Percentiles rank a stretch among this genome's conserved stretches.
Conservation (phyloP, 1,140 invertebrate species). For the Sycophaga agraensis region DNA sequence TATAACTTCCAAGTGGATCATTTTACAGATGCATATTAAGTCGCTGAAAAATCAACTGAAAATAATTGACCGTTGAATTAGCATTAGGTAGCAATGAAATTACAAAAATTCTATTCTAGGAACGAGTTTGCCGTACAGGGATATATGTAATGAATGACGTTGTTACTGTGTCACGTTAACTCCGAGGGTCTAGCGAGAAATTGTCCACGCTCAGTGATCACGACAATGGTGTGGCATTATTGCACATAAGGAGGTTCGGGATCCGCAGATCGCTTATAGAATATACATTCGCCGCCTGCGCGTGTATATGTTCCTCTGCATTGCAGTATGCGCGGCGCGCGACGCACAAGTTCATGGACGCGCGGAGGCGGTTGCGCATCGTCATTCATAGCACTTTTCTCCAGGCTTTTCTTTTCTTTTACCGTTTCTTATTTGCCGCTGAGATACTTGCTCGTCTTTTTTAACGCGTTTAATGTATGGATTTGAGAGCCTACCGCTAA, state of each 20-base stretch:
- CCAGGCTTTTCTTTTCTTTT: no score
- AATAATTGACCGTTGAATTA: conserved; percentile 7
- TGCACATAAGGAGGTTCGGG: not conserved
- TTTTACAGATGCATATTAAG: no score
- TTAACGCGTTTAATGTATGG: no score
- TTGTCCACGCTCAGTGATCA: conserved; percentile 33
- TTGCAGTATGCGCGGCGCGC: not conserved
- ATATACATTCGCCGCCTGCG: no score
- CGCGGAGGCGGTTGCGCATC: no score
- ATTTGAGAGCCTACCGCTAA: no score
- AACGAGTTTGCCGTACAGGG: conserved; percentile 11
- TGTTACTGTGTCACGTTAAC: conserved; percentile 28
- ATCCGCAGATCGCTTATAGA: no score
- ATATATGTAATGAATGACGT: conserved; percentile 34
- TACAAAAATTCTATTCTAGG: not conserved
- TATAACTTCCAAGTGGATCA: no score
- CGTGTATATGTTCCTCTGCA: no score
- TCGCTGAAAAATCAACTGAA: not conserved
- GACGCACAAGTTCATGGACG: not conserved
- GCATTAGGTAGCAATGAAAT: not conserved
- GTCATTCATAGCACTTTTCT: no score
- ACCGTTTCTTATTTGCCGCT: no score
- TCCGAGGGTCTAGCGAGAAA: conserved; percentile 32
- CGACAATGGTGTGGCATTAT: conserved; percentile 30
- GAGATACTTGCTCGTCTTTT: no score